These are phyloP conservation scores for Enteromius mattozi DNA, from an alignment of 2,797 vertebrate species.

Conservation along the genomic window DNA sequence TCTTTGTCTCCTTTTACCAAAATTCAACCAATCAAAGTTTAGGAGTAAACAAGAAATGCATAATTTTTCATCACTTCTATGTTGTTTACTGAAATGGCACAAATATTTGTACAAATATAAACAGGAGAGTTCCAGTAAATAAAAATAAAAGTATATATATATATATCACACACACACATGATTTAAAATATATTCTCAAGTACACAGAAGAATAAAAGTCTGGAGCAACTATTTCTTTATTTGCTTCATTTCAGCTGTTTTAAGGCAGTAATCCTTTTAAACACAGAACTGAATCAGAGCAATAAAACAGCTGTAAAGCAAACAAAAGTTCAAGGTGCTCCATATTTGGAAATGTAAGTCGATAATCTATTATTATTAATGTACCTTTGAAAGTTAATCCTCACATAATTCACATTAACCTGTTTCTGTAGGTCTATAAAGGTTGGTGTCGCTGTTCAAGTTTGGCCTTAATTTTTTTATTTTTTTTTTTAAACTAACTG, in stretches of 20 bases:
- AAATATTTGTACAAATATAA: not conserved
- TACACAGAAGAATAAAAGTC: not conserved
- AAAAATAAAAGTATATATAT: not conserved
- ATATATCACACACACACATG: no score
- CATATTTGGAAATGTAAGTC: constrained; percentile 21
- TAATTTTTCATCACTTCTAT: not conserved
- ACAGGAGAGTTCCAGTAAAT: not conserved
- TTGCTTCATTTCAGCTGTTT: not conserved
- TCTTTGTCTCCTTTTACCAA: not conserved
- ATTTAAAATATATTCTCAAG: not conserved
- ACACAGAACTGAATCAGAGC: not conserved
- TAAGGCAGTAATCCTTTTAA: not conserved
- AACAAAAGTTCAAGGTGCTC: constrained; percentile 21
- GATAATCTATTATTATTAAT: constrained; percentile 57
- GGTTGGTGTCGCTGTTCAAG: constrained; percentile 49
- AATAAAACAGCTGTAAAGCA: not conserved
- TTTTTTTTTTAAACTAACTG: no score
- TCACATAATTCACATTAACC: constrained; percentile 47
- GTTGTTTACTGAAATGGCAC: not conserved
- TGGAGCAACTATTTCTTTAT: not conserved
- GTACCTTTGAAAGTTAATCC: constrained; percentile 51
- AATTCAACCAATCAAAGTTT: constrained; percentile 4
- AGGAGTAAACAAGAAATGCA: not conserved
- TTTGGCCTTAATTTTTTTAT: constrained; percentile 79
- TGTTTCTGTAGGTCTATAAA: constrained; percentile 45